Evolutionary conservation across 2,888 invertebrate genomes (phyloP).

Genomic region (Seira musarum): DNA sequence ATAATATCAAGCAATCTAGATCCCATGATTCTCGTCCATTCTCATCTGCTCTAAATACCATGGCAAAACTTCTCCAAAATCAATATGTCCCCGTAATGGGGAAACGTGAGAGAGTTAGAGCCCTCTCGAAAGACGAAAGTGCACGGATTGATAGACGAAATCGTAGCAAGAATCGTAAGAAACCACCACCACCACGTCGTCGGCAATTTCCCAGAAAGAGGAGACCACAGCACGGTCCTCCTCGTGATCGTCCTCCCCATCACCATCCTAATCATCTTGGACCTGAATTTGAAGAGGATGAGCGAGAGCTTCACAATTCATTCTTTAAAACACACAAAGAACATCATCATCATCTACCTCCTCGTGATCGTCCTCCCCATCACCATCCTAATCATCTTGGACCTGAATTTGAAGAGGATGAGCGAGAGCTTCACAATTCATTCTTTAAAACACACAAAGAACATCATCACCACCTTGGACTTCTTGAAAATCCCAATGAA

Average conservation of each 20-base stretch:
- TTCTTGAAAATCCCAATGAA: no score
- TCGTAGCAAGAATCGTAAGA: slow-evolving; percentile 10
- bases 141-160: slow-evolving; percentile 11
- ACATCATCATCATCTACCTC: not conserved
- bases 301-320: no score
- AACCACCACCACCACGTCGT: not conserved
- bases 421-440: not conserved
- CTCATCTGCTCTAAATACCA: slow-evolving; percentile 34
- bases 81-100: slow-evolving; percentile 33
- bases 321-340: no score
- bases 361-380: not conserved
- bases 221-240: not conserved
- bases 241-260: not conserved
- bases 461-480: not conserved
- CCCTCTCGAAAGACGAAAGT: slow-evolving; percentile 24
- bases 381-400: not conserved
- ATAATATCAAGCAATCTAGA: slow-evolving; percentile 17
- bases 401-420: not conserved
- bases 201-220: not conserved
- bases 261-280: not conserved
- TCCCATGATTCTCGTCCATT: slow-evolving; percentile 36
- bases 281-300: no score
- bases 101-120: not conserved
- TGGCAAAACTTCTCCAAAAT: slow-evolving; percentile 37
- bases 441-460: not conserved